phyloP scores from a whole-genome alignment of 1,140 invertebrate genomes.

The Achroia grisella region DNA sequence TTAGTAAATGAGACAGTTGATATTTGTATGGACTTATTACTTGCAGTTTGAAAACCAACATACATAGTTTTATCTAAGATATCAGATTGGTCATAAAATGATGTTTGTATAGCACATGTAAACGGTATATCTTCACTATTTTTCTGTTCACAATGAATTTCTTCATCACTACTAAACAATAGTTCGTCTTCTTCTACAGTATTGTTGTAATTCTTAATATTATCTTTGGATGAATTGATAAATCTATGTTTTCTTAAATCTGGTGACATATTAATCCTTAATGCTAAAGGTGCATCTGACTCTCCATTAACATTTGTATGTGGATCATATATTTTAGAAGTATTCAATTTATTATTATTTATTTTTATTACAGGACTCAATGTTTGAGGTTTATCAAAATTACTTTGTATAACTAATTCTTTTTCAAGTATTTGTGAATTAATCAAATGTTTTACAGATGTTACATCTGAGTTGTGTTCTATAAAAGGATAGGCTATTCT shows the following conservation, averaged over 20 bases:
- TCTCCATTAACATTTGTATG: not conserved
- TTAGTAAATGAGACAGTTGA: constrained; percentile 44
- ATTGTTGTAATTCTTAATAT: not conserved
- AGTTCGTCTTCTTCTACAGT: constrained; percentile 34
- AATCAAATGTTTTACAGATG: constrained; percentile 36
- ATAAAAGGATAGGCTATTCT: constrained; percentile 38
- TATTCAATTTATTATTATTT: not conserved
- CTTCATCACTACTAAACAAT: constrained; percentile 60
- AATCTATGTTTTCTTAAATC: too few relatives aligned
- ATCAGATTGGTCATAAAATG: constrained; percentile 31
- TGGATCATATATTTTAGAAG: not conserved
- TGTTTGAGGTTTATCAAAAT: constrained; percentile 1
- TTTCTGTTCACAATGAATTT: constrained; percentile 25
- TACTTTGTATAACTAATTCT: constrained; percentile 24
- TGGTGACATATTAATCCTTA: not conserved
- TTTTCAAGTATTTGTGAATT: constrained; percentile 45
- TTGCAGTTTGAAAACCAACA: constrained; percentile 63
- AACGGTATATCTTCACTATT: constrained; percentile 33
- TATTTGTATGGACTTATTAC: constrained; percentile 56
- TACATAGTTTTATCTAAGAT: constrained; percentile 49
- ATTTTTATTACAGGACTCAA: constrained; percentile 8
- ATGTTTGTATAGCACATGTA: constrained; percentile 49
- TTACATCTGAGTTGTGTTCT: constrained; percentile 27
- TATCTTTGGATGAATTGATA: not conserved
- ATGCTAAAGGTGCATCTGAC: not conserved